A percentile compares a stretch with the other conserved stretches of the same genome.
Conservation (phyloP, 2,113 vertebrate genomes). For the Pomatorhinus ruficollis region DNA sequence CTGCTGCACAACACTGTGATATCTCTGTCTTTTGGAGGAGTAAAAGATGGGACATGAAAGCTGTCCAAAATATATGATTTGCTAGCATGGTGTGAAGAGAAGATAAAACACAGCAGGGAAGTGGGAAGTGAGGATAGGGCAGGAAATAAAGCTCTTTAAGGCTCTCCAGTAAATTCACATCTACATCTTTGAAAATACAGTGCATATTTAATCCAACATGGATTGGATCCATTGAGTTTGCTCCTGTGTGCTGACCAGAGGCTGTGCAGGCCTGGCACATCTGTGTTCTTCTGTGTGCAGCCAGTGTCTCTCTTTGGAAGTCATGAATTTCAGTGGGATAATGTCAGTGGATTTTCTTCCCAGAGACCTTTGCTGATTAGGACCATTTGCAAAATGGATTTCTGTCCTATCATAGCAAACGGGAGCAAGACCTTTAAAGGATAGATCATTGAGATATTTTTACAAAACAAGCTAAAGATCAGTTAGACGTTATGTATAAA, state of each 20-base stretch:
- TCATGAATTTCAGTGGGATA: not conserved
- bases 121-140: not conserved
- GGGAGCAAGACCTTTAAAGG: not conserved
- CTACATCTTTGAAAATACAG: not conserved
- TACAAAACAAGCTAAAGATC: not conserved
- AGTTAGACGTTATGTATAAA: not conserved
- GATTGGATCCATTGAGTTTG: not conserved
- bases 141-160: not conserved
- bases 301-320: not conserved
- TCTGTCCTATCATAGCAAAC: not conserved
- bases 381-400: not conserved
- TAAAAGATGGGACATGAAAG: not conserved
- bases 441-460: not conserved
- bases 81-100: not conserved
- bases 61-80: not conserved
- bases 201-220: not conserved
- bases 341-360: not conserved
- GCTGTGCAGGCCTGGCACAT: not conserved
- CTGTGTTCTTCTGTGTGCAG: not conserved
- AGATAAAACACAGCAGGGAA: not conserved
- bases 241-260: not conserved
- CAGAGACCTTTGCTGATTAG: not conserved
- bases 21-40: not conserved
- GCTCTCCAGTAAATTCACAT: not conserved
- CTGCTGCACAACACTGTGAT: not conserved